These are phyloP conservation scores for Panthera leo DNA, from an alignment of 2,113 vertebrate genomes.

Conservation along the genomic window DNA sequence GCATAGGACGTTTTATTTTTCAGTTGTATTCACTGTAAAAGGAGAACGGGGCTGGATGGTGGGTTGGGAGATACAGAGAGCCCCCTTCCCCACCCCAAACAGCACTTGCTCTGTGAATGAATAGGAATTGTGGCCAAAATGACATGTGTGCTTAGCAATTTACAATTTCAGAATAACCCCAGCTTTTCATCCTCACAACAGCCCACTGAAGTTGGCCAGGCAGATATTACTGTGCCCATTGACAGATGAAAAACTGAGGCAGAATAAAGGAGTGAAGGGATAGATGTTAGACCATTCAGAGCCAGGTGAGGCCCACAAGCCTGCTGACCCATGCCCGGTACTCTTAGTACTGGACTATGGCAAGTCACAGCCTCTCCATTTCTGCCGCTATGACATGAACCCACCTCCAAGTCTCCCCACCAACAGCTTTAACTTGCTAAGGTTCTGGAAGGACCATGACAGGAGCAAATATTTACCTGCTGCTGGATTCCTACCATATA, in stretches of 20 bases:
- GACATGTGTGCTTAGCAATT: background rate
- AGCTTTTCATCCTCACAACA: background rate
- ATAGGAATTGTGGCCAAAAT: background rate
- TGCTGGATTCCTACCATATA: background rate
- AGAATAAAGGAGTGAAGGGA: background rate
- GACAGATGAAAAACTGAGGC: background rate
- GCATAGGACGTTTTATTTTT: background rate
- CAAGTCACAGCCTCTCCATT: background rate
- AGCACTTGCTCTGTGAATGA: background rate
- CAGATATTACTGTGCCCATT: background rate
- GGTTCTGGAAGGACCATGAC: background rate
- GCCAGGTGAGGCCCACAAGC: background rate
- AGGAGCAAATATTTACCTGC: background rate
- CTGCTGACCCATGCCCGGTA: background rate
- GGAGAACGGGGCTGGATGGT: background rate
- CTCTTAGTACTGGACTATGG: background rate
- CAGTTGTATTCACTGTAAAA: background rate
- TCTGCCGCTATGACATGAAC: background rate
- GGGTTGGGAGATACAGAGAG: background rate
- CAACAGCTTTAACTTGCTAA: background rate
- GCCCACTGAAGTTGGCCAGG: background rate
- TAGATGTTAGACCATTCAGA: background rate
- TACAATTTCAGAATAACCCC: background rate
- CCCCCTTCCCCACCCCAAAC: too few relatives aligned
- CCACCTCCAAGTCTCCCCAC: background rate